Evolutionary conservation across 2,888 invertebrate species (phyloP).

Genomic region (Xestia ashworthii): DNA sequence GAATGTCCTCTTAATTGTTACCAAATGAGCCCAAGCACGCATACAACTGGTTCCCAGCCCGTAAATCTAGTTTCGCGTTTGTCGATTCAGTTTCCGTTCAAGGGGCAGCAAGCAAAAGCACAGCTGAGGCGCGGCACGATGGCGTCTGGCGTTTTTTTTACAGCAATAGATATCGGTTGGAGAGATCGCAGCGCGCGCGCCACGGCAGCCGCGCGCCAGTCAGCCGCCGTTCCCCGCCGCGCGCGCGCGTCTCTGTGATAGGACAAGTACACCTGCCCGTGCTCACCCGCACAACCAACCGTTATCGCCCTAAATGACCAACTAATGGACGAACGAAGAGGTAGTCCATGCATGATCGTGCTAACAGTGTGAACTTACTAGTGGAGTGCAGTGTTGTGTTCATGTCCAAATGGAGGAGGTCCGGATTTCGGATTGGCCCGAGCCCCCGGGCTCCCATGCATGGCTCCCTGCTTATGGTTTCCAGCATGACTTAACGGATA

Average conservation of each 20-base stretch:
- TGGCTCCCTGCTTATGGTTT: conserved; percentile 95
- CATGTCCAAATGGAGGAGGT: conserved; percentile 91
- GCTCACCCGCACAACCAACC: conserved; percentile 78
- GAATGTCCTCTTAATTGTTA: conserved; percentile 70
- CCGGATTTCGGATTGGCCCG: conserved; percentile 93
- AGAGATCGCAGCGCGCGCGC: conserved; percentile 86
- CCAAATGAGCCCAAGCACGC: conserved; percentile 67
- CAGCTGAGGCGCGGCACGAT: conserved; percentile 73
- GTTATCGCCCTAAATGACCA: conserved; percentile 89
- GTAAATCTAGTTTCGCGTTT: conserved; percentile 79
- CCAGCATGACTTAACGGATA: conserved; percentile 92
- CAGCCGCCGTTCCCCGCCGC: conserved; percentile 84
- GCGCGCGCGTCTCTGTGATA: conserved; percentile 77
- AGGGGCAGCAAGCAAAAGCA: conserved; percentile 74
- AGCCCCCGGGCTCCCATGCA: conserved; percentile 93
- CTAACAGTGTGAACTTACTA: conserved; percentile 82
- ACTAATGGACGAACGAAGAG: conserved; percentile 88
- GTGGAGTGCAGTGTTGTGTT: conserved; percentile 89
- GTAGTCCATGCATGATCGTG: conserved; percentile 89
- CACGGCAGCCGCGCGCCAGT: conserved; percentile 77
- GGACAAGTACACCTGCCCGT: conserved; percentile 62
- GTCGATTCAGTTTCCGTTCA: conserved; percentile 77
- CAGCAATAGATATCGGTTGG: conserved; percentile 78
- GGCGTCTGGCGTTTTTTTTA: conserved; percentile 77
- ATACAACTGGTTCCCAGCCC: conserved; percentile 73